Evolutionary conservation across 2,888 invertebrate genomes (phyloP), one percentile per base, ranked within the genome.

Genomic region (Drosophila borealis): DNA sequence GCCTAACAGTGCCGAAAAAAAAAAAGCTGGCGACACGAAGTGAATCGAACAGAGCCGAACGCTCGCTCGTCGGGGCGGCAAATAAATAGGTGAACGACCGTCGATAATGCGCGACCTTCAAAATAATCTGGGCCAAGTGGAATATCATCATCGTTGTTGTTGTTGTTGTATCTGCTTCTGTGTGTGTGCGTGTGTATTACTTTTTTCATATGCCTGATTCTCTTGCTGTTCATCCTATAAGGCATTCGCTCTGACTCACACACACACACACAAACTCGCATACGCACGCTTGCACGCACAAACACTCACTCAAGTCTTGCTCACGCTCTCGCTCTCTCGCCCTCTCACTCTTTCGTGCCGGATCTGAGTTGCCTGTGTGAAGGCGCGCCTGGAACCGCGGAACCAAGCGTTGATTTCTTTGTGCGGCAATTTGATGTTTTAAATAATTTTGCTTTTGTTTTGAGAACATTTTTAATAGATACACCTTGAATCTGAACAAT

Each of bases 121-220:
- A 90, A 89, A 91, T 90, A 91, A 92, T 92, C 92, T 92, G 92
- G 92, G 92, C 92, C 92, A 92, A 92, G 91, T 92, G 90, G 90
- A 91, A 91, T 89, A 81, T 82, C 78, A 77, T 88, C 78, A 75
- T 75, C 67, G 56, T 45, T 74, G 36, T 65, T 74, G 60, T 44
- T 64, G 42, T 51, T 68, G 56, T 44, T 69, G 17, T 34, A 57
- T 41, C 34, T 46, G 33, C 41, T 53, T 42, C 13, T 48, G 62
- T 59, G 37, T 57, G 37, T 34, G 13, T 69, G 39, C 51, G 41
- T 74, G 48, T 67, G 50, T 51, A 62, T 63, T 54, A 48, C 42
- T 42, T 60, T 64, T 64, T 56, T 53, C 33, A 48, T 50, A 33
- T 56, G 59, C 55, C 54, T 36, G 11, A 41, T 45, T 10, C 60